These are phyloP conservation scores for Amyelois transitella DNA, from an alignment of 1,140 invertebrate genomes.

Conservation along the genomic window DNA sequence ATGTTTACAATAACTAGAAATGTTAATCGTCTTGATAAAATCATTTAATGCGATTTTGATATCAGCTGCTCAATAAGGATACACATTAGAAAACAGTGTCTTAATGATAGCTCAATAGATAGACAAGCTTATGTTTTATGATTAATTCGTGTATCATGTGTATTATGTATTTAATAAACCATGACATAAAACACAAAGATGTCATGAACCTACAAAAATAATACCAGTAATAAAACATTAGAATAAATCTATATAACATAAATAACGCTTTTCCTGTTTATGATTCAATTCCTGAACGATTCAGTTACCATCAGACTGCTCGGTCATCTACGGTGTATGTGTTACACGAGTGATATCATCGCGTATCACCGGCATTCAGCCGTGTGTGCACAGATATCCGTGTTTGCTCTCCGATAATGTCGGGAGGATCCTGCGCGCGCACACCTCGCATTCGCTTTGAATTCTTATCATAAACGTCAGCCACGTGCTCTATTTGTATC, in stretches of 20 bases:
- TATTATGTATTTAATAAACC: not conserved
- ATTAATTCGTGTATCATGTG: no score
- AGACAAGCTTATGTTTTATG: no score
- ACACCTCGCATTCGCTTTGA: constrained; percentile 13
- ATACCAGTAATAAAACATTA: not conserved
- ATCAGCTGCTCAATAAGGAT: no score
- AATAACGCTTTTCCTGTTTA: not conserved
- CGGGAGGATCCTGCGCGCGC: constrained; percentile 34
- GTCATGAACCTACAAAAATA: not conserved
- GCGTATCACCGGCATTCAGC: constrained; percentile 27
- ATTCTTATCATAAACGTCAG: constrained; percentile 25
- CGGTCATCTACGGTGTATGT: not conserved
- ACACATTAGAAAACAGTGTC: no score
- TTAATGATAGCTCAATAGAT: no score
- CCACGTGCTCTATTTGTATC: constrained; percentile 42
- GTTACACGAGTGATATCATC: constrained; percentile 20
- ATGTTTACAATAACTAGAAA: not conserved
- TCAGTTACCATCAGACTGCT: not conserved
- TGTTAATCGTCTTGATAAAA: no score
- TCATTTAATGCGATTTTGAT: not conserved
- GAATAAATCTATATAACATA: no score
- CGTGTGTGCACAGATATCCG: constrained; percentile 35
- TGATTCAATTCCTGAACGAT: not conserved
- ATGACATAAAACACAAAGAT: not conserved
- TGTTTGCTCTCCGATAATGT: constrained; percentile 61